Evolutionary conservation across 2,797 vertebrate genomes (phyloP).

Genomic region (Eospalax fontanierii): DNA sequence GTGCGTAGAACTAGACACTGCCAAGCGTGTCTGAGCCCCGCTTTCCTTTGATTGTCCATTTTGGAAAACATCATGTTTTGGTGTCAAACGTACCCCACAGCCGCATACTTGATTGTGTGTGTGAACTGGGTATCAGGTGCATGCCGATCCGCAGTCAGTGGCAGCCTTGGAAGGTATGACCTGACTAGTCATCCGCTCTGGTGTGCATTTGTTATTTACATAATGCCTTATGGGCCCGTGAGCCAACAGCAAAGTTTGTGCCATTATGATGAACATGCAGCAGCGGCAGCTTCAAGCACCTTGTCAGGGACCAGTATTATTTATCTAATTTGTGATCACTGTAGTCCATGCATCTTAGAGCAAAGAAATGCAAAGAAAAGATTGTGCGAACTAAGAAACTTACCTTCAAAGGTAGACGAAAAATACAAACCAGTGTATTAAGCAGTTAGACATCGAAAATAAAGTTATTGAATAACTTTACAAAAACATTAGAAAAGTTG

Average conservation of each 20-base stretch:
- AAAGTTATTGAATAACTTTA: not conserved
- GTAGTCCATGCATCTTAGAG: not conserved
- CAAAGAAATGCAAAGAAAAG: not conserved
- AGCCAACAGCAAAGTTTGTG: not conserved
- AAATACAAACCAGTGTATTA: constrained; percentile 21
- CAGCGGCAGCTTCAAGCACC: not conserved
- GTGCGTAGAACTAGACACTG: not conserved
- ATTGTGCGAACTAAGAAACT: not conserved
- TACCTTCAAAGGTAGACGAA: not conserved
- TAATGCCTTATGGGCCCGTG: not conserved
- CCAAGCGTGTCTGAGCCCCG: fast-evolving
- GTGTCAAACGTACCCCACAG: not conserved
- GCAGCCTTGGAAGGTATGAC: not conserved
- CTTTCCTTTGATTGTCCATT: not conserved
- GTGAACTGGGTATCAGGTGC: not conserved
- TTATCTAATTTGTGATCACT: not conserved
- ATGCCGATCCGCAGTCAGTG: not conserved
- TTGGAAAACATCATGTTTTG: constrained; percentile 10
- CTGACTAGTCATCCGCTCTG: not conserved
- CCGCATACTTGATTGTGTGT: not conserved
- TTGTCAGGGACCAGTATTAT: not conserved
- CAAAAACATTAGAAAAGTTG: not conserved
- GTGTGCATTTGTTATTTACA: not conserved
- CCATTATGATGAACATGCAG: not conserved
- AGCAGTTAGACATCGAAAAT: constrained; percentile 26